These are phyloP conservation scores for Kudoa iwatai DNA, from an alignment of 30 jellyfish, hydroid and myxozoan species.

Conservation along the genomic window DNA sequence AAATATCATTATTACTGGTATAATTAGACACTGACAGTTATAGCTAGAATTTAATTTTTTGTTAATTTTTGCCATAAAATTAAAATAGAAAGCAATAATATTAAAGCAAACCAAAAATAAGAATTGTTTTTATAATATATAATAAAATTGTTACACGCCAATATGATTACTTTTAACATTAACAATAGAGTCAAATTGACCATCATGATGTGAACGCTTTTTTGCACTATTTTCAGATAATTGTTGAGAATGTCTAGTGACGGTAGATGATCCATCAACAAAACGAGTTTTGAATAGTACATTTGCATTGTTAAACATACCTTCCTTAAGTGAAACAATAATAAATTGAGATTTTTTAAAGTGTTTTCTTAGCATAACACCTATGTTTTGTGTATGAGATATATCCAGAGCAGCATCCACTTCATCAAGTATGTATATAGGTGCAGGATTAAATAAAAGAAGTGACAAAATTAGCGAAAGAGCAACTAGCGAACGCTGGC, in stretches of 20 bases:
- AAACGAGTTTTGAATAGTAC: constrained; percentile 64
- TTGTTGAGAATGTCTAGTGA: constrained; percentile 22
- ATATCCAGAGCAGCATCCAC: constrained; percentile 95
- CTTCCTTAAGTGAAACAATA: constrained; percentile 75
- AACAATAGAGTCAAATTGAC: no score
- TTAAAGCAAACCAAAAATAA: no score
- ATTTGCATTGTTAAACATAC: constrained; percentile 82
- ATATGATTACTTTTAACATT: no score
- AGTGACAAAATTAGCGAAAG: constrained; percentile 54
- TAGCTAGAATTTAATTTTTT: no score
- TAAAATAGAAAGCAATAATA: no score
- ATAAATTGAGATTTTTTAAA: constrained; percentile 73
- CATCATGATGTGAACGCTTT: no score
- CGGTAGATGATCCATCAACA: constrained; percentile 79
- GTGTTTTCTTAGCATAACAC: constrained; percentile 66
- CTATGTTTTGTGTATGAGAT: constrained; percentile 87
- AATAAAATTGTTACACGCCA: no score
- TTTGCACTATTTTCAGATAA: no score
- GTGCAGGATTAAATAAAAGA: constrained; percentile 85
- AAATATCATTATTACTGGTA: no score
- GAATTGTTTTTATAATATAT: no score
- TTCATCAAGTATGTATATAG: constrained; percentile 79
- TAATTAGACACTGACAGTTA: no score
- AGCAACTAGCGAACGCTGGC: constrained; percentile 85
- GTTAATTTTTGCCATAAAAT: no score